These are phyloP conservation scores for Galleria mellonella DNA, from an alignment of 1,140 invertebrate species.

Conservation along the genomic window DNA sequence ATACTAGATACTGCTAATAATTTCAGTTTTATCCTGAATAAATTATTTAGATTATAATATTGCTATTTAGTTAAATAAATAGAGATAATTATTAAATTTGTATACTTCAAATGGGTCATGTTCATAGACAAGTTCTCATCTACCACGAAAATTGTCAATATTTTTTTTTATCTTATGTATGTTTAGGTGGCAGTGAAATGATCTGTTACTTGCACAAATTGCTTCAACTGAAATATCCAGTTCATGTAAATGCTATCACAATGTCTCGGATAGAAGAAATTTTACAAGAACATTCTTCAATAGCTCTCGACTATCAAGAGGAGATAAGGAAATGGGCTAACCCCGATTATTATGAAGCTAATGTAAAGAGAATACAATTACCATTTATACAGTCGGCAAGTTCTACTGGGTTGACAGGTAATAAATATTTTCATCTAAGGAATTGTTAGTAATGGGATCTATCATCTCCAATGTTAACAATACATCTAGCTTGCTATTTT, in stretches of 20 bases:
- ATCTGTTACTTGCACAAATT: constrained; percentile 90
- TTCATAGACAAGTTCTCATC: no score
- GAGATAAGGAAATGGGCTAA: constrained; percentile 88
- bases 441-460: no score
- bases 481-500: no score
- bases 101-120: no score
- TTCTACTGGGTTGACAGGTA: constrained; percentile 51
- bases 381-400: constrained; percentile 80
- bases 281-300: constrained; percentile 85
- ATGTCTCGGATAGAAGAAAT: constrained; percentile 91
- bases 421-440: neutral
- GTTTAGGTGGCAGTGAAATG: constrained; percentile 86
- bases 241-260: constrained; percentile 90
- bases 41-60: no score
- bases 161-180: no score
- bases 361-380: constrained; percentile 90
- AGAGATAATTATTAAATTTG: no score
- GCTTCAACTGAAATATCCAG: constrained; percentile 95
- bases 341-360: constrained; percentile 86
- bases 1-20: no score
- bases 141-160: no score
- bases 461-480: no score
- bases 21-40: no score
- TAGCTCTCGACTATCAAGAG: constrained; percentile 86
- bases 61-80: no score